Conservation (phyloP, 2,797 vertebrate species). For the Takifugu ocellatus region DNA sequence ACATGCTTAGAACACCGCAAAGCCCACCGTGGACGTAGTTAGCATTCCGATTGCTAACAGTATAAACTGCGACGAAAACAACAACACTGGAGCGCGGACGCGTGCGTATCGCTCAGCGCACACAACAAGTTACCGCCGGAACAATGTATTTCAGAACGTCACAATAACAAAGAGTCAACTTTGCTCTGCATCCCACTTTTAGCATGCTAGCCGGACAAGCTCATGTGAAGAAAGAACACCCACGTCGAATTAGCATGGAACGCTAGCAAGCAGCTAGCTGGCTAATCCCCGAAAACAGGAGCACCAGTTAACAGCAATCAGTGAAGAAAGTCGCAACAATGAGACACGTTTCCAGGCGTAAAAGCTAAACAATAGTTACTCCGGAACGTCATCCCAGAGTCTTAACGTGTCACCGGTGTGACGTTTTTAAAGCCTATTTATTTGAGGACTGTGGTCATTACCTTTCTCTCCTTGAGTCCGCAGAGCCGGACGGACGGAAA, state of each 20-base stretch:
- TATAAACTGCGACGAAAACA: conserved; percentile 23
- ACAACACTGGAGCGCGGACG: conserved; percentile 20
- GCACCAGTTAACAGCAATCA: conserved; percentile 35
- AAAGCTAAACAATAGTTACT: neutral
- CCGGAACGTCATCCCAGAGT: rapidly evolving
- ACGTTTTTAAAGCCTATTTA: neutral
- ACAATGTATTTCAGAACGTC: neutral
- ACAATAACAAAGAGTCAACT: rapidly evolving
- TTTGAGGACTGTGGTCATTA: conserved; percentile 65
- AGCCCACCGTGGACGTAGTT: conserved; percentile 21
- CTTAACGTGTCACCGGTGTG: neutral
- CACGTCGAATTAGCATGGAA: conserved; percentile 57
- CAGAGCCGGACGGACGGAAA: conserved; percentile 89
- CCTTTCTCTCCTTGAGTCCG: conserved; percentile 93
- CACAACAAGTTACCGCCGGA: rapidly evolving
- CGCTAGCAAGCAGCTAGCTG: conserved; percentile 55
- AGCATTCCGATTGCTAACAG: conserved; percentile 18
- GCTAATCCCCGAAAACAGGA: conserved; percentile 70
- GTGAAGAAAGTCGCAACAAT: conserved; percentile 42
- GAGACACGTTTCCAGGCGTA: neutral
- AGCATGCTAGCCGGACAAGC: conserved; percentile 35
- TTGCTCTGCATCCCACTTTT: neutral
- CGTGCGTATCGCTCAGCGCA: neutral
- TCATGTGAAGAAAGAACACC: conserved; percentile 65
- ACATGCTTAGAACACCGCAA: neutral